Evolutionary conservation across 1,140 invertebrate species (phyloP).

Genomic region (Sarcophaga peregrina): DNA sequence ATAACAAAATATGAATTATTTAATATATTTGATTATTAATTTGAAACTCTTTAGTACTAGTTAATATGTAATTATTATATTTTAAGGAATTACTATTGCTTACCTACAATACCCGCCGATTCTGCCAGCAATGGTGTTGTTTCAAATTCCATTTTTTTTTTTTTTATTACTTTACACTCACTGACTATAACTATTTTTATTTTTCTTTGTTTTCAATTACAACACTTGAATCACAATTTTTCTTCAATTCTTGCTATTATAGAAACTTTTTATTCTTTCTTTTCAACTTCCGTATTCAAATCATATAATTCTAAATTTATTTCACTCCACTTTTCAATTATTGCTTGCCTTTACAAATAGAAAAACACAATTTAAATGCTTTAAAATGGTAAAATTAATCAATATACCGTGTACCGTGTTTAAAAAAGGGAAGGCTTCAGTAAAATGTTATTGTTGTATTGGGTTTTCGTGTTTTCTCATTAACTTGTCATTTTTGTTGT

Average conservation of each 20-base stretch:
- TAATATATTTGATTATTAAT: neutral
- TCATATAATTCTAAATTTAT: neutral
- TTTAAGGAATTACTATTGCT: neutral
- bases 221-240: no score
- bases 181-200: neutral
- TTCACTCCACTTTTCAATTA: neutral
- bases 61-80: neutral
- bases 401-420: neutral
- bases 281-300: neutral
- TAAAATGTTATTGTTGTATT: neutral
- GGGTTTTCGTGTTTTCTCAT: neutral
- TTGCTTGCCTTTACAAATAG: no score
- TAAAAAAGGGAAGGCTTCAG: neutral
- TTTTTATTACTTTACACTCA: neutral
- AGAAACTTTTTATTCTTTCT: neutral
- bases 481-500: constrained; percentile 3
- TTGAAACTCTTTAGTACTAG: neutral
- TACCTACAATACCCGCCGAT: constrained; percentile 12
- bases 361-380: no score
- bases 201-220: neutral
- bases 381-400: neutral
- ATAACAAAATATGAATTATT: neutral
- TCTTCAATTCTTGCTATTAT: neutral
- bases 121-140: constrained; percentile 1
- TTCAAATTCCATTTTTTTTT: constrained; percentile 30